Evolutionary conservation across 2,888 invertebrate species (phyloP).

Genomic region (Horisme vitalbata): DNA sequence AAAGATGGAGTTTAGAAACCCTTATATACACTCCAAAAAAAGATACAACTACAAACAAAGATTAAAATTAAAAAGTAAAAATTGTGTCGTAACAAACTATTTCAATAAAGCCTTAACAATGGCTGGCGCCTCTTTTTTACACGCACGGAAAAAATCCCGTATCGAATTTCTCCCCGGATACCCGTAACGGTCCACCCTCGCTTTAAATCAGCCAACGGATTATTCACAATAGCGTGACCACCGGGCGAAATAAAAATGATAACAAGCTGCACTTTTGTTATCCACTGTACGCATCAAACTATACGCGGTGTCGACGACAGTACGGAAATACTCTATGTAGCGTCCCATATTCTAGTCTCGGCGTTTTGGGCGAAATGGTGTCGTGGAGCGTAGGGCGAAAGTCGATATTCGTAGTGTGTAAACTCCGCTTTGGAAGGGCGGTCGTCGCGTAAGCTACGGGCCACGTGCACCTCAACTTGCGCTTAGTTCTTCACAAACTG

Average conservation of each 20-base stretch:
- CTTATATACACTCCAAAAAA: too few species aligned
- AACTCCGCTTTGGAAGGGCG: constrained; percentile 74
- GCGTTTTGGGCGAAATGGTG: constrained; percentile 62
- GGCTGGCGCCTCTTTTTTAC: constrained; percentile 52
- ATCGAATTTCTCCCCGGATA: constrained; percentile 58
- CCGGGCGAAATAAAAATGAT: constrained; percentile 37
- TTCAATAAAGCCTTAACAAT: constrained; percentile 72
- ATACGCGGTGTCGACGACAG: constrained; percentile 48
- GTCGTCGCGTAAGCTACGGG: constrained; percentile 76
- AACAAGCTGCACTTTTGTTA: constrained; percentile 69
- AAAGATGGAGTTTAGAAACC: too few species aligned
- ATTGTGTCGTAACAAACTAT: constrained; percentile 64
- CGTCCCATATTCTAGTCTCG: constrained; percentile 77
- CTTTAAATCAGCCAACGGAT: constrained; percentile 41
- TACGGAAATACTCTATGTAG: constrained; percentile 76
- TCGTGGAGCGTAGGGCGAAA: constrained; percentile 66
- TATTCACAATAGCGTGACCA: constrained; percentile 43
- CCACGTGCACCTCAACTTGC: constrained; percentile 81
- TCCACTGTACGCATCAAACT: constrained; percentile 59
- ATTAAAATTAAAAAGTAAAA: constrained; percentile 67
- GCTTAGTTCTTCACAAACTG: constrained; percentile 81
- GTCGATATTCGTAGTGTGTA: constrained; percentile 69
- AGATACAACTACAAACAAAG: constrained; percentile 59
- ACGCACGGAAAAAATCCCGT: constrained; percentile 52
- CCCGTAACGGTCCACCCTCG: constrained; percentile 50